Evolutionary conservation across 2,888 invertebrate genomes (phyloP), one percentile per base, ranked within the genome.

Genomic region (Autographa pulchrina): DNA sequence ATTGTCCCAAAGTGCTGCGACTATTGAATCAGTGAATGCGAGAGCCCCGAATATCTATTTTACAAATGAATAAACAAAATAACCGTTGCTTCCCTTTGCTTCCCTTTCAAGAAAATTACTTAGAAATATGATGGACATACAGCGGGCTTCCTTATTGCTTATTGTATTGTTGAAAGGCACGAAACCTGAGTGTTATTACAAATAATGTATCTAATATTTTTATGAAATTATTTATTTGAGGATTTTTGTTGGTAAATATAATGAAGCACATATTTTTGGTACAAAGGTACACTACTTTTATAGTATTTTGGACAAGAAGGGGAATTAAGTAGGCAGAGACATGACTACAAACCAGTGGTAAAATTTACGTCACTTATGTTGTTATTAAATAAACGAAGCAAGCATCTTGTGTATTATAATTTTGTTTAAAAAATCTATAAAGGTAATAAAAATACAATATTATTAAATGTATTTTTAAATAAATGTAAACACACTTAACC

Each of bases 41-140:
- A 79, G 79, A 63, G 65, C 75, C 72, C 76, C 73, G 69, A 81
- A 86, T 84, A 88, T 86, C 83, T 88, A 88, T 88, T 89, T 89
- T 81, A 87, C 88, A 89, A 88, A 86, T 88, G 88, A 88, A 85
- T 87, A 88, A 86, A 87, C 86, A 88, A 86, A 83, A 82, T 84
- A 82, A 85, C 78, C 85, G 76, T 76, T 65, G 80, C 78, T 83
- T 87, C 81, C 83, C 86, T 87, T 87, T 87, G 80, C 78, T 83
- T 87, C 81, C 83, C 86, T 87, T 87, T 87, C 78, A 85, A 81
- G 85, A 81, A 89, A 88, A 89, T 89, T 89, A 84, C 86, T 84
- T 77, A 79, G 75, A 86, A 84, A 82, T 85, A 86, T 85, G 81
- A 82, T 70, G 62, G 43, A n/a, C 67, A 43, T 78, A 83, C 80